Evolutionary conservation across 2,888 invertebrate genomes (phyloP).

Genomic region (Metalampra italica): DNA sequence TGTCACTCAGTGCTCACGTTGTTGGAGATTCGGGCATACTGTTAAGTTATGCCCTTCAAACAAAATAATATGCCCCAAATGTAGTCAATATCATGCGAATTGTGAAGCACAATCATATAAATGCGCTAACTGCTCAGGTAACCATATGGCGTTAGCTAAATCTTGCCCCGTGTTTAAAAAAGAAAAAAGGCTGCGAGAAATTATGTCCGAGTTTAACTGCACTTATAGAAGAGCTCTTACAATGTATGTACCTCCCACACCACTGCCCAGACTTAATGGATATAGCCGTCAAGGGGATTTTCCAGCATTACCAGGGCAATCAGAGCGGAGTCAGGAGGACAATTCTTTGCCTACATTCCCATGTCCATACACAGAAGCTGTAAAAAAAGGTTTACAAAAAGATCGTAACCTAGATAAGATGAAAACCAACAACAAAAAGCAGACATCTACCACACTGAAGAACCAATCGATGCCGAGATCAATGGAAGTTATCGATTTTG

Average conservation of each 20-base stretch:
- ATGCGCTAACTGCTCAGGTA: slow-evolving; percentile 13
- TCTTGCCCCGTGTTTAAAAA: slow-evolving; percentile 12
- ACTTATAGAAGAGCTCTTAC: slow-evolving; percentile 11
- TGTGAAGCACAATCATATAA: slow-evolving; percentile 11
- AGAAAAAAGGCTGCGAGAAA: slow-evolving; percentile 11
- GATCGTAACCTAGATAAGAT: too few relatives aligned
- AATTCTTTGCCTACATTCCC: too few relatives aligned
- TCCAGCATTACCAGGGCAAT: neutral
- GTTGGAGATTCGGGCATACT: slow-evolving; percentile 17
- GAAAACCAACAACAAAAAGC: too few relatives aligned
- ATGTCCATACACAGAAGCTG: too few relatives aligned
- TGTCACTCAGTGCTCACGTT: slow-evolving; percentile 19
- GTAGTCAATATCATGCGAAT: slow-evolving; percentile 10
- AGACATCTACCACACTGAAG: too few relatives aligned
- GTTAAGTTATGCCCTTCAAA: slow-evolving; percentile 10
- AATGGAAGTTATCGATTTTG: too few relatives aligned
- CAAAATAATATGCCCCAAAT: slow-evolving; percentile 17
- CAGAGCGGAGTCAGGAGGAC: too few relatives aligned
- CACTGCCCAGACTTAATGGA: neutral
- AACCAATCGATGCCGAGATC: too few relatives aligned
- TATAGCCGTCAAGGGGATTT: neutral
- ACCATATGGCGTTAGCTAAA: slow-evolving; percentile 10
- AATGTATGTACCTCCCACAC: slow-evolving; percentile 6
- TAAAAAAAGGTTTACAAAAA: too few relatives aligned
- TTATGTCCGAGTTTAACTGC: slow-evolving; percentile 14